Conservation (phyloP, 2,113 vertebrate genomes). For the Fulmarus glacialis region DNA sequence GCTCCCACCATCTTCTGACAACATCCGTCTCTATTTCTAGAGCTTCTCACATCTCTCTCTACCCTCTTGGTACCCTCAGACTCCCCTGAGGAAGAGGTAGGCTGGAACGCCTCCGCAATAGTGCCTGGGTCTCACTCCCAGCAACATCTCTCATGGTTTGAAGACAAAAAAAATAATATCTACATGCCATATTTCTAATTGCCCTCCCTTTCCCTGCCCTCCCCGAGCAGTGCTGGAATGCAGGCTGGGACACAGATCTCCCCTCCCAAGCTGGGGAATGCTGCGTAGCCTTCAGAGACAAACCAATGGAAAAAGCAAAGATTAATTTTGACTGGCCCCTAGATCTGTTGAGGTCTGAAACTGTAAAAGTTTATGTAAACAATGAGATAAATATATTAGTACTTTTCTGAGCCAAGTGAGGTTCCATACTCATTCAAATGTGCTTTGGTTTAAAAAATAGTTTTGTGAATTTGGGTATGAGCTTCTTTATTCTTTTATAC, state of each 20-base stretch:
- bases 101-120: background rate
- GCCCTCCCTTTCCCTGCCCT: background rate
- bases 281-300: background rate
- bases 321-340: slow-evolving; percentile 86
- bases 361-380: slow-evolving; percentile 99
- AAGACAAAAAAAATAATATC: background rate
- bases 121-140: background rate
- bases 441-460: slow-evolving; percentile 99
- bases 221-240: slow-evolving; percentile 18
- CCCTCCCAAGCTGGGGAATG: background rate
- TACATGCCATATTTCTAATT: background rate
- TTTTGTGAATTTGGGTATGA: slow-evolving; percentile 98
- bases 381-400: slow-evolving; percentile 99
- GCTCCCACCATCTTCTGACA: background rate
- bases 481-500: slow-evolving; percentile 87
- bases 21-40: background rate
- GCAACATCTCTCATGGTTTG: background rate
- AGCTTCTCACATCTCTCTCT: background rate
- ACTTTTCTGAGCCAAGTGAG: slow-evolving; percentile 91
- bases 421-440: slow-evolving; percentile 97
- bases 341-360: slow-evolving; percentile 96
- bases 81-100: background rate
- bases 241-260: background rate
- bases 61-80: background rate
- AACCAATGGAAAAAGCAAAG: slow-evolving; percentile 81